Evolutionary conservation across 2,113 vertebrate species (phyloP).

Genomic region (Stigmatopora argus): DNA sequence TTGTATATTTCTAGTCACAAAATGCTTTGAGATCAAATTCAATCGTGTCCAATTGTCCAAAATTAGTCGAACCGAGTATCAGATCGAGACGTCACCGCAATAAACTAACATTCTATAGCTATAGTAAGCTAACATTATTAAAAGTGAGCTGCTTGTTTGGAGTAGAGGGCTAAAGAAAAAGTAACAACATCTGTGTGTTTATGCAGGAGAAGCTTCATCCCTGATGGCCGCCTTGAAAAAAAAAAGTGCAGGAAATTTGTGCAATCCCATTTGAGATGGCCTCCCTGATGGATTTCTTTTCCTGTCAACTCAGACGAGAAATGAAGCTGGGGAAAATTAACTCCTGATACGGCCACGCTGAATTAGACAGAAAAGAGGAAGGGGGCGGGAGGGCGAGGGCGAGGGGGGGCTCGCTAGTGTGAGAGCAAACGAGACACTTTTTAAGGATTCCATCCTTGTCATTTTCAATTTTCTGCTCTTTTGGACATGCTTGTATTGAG

Average conservation of each 20-base stretch:
- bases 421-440: constrained; percentile 76
- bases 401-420: too few relatives aligned
- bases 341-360: constrained; percentile 76
- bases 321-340: constrained; percentile 80
- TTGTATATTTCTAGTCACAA: too few relatives aligned
- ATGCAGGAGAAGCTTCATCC: constrained; percentile 66
- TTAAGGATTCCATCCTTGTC: constrained; percentile 99
- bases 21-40: too few relatives aligned
- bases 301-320: constrained; percentile 75
- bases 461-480: constrained; percentile 99
- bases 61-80: too few relatives aligned
- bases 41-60: too few relatives aligned
- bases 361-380: constrained; percentile 76
- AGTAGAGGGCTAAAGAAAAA: constrained; percentile 62
- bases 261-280: constrained; percentile 74
- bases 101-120: constrained; percentile 38
- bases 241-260: constrained; percentile 73
- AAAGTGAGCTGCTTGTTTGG: constrained; percentile 47
- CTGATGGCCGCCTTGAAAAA: constrained; percentile 59
- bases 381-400: too few relatives aligned
- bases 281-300: constrained; percentile 75
- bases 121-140: constrained; percentile 58
- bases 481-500: constrained; percentile 99
- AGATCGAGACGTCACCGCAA: too few relatives aligned
- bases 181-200: constrained; percentile 66